Evolutionary conservation across 2,888 invertebrate species (phyloP).

Genomic region (Amiota minor): DNA sequence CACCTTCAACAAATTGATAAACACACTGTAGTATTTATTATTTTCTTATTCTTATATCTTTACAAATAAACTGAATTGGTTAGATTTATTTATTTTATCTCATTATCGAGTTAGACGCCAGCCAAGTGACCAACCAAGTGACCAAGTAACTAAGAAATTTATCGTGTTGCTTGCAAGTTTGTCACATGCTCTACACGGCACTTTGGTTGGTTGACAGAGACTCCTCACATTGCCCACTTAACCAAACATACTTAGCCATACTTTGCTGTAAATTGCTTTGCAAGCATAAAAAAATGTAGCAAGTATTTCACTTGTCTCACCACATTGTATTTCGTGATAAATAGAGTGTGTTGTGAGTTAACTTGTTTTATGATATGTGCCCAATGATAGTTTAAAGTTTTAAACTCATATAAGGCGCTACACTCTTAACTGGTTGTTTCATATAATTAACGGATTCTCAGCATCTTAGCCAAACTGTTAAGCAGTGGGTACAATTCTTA

Average conservation of each 20-base stretch:
- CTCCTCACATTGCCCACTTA: background rate
- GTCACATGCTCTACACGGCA: constrained; percentile 8
- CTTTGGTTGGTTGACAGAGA: background rate
- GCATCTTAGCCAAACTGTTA: too few species aligned
- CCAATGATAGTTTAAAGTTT: background rate
- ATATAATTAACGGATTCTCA: too few species aligned
- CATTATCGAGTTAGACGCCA: constrained; percentile 14
- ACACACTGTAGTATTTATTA: too few species aligned
- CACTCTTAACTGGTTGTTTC: background rate
- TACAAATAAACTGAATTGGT: too few species aligned
- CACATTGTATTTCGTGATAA: background rate
- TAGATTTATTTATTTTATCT: constrained; percentile 14
- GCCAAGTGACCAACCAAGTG: background rate
- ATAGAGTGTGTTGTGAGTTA: background rate
- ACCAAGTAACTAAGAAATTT: background rate
- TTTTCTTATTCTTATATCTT: too few species aligned
- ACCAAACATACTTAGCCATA: too few species aligned
- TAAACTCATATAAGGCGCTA: background rate
- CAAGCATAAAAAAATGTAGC: too few species aligned
- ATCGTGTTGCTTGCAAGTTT: background rate
- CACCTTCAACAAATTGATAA: too few species aligned
- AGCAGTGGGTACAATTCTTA: too few species aligned
- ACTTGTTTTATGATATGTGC: background rate
- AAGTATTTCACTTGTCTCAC: background rate
- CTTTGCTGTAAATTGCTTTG: too few species aligned